Conservation (phyloP, 2,113 vertebrate species). For the Hemiprocne comata region DNA sequence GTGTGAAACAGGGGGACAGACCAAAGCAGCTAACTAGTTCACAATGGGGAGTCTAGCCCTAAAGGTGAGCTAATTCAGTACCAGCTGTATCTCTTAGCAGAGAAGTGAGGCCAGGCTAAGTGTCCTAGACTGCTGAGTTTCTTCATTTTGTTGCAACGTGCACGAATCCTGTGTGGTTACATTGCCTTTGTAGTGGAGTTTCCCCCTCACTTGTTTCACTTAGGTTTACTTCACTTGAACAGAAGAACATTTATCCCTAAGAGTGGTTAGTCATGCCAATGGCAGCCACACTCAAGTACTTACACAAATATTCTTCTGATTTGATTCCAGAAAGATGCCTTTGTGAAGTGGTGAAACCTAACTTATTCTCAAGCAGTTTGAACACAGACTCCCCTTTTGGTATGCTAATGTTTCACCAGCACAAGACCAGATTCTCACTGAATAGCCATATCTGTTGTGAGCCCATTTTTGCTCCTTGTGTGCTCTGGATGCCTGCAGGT, state of each 20-base stretch:
- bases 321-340: neutral
- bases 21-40: neutral
- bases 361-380: neutral
- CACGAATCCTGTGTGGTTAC: neutral
- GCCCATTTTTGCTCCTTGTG: neutral
- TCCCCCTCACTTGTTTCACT: neutral
- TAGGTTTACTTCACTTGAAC: neutral
- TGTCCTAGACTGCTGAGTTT: neutral
- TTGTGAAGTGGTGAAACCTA: neutral
- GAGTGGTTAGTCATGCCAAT: neutral
- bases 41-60: neutral
- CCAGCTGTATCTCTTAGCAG: neutral
- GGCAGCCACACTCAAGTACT: neutral
- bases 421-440: neutral
- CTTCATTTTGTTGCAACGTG: neutral
- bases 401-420: neutral
- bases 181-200: neutral
- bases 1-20: fast-evolving
- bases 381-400: neutral
- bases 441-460: neutral
- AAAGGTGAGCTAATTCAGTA: neutral
- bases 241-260: neutral
- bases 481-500: neutral
- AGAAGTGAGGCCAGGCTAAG: neutral
- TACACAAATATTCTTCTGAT: neutral